Evolutionary conservation across 2,797 vertebrate species (phyloP).

Genomic region (Carduelis carduelis): DNA sequence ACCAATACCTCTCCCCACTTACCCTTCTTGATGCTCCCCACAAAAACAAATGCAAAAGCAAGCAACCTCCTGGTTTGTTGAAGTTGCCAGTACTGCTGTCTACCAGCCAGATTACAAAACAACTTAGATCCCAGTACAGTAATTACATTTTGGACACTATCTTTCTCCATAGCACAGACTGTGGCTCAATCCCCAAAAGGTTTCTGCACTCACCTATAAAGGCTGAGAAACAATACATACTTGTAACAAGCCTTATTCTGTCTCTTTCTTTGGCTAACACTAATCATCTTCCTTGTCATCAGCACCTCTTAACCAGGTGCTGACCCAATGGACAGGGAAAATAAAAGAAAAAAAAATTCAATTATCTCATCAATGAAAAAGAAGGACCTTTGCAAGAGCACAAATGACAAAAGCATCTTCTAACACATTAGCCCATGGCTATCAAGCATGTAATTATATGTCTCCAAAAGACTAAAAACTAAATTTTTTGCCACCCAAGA

Average conservation of each 20-base stretch:
- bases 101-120: not conserved
- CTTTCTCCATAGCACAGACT: not conserved
- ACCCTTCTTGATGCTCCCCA: not conserved
- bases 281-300: not conserved
- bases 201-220: not conserved
- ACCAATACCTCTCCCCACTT: not conserved
- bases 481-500: not conserved
- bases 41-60: not conserved
- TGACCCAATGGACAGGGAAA: not conserved
- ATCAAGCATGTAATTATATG: not conserved
- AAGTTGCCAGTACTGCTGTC: not conserved
- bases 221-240: not conserved
- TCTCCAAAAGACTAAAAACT: not conserved
- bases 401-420: not conserved
- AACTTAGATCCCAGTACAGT: not conserved
- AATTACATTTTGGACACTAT: not conserved
- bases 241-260: not conserved
- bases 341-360: not conserved
- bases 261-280: not conserved
- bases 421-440: not conserved
- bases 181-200: not conserved
- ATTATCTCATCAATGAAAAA: not conserved
- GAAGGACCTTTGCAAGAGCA: not conserved
- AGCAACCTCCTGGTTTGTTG: not conserved
- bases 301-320: not conserved